Evolutionary conservation across 53 echinoderm and acorn worm species (phyloP), one percentile per base, ranked within the genome.

Genomic region (Echinarachnius parma): DNA sequence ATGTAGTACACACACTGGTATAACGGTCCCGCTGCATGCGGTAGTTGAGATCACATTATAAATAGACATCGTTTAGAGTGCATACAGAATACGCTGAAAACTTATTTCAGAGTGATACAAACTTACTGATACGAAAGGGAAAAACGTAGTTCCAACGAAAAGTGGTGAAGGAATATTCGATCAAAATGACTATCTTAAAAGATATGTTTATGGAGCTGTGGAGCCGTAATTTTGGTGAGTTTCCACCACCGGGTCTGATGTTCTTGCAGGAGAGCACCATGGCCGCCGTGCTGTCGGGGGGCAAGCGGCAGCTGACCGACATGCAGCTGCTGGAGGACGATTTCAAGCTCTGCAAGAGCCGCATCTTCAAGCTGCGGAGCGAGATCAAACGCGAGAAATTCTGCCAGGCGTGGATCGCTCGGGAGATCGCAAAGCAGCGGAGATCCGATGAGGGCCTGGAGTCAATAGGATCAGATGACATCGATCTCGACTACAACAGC

Each of bases 151-250:
- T n/a, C n/a, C n/a, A n/a, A n/a, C n/a, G n/a, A n/a, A n/a, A n/a
- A n/a, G n/a, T n/a, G n/a, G n/a, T n/a, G n/a, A n/a, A n/a, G n/a
- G n/a, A n/a, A n/a, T n/a, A n/a, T n/a, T n/a, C n/a, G n/a, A n/a
- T n/a, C 16, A 66, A 48, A 33, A 69, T 69, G 70, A 69, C 70
- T n/a, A 69, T 69, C 25, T n/a, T n/a, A n/a, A 69, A 69, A 33
- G 70, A 69, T 11, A 25, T 11, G 9, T 69, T 69, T 53, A 69
- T 69, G 70, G 70, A 69, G 28, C 9, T 53, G 16, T 69, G 70
- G 70, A 69, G 47, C 33, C 52, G 70, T 21, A 69, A 69, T 53
- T 69, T 69, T 22, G 70, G 70, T 3, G 70, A 69, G 54, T 69
- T 69, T 69, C 70, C 70, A 24, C 70, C 70, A 34, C 70, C 70